Evolutionary conservation across 2,113 vertebrate genomes (phyloP), one percentile per base, ranked within the genome.

Genomic region (Eonycteris spelaea): DNA sequence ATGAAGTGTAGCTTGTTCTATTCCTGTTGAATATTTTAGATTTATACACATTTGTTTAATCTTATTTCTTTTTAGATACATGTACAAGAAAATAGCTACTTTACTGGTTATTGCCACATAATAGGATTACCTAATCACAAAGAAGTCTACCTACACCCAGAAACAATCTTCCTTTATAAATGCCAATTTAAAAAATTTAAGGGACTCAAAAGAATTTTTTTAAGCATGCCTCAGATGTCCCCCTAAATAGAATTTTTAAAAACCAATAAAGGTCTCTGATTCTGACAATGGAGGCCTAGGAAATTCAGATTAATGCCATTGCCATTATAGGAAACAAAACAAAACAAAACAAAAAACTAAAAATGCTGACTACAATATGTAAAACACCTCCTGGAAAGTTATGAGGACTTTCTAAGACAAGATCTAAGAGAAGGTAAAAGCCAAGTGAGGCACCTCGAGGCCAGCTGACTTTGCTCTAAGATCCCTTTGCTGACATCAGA

Each of bases 11-110:
- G 7, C 43, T 43, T 92, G 73, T 55, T 90, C 51, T 43, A 74
- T 71, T 75, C 79, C 18, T 73, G 33, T 16, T 91, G 57, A 82
- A 15, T 94, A 85, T 57, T 95, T 96, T 79, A 38, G 61, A 70
- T 65, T 84, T 53, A 45, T 38, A 79, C 5, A 63, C 21, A 89
- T 68, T 89, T 90, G 30, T 16, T 75, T 38, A 82, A 53, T 53
- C 30, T 53, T 40, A 55, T 26, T 45, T 86, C 16, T 86, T 94
- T 89, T 91, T 57, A 94, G 45, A 74, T 2, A 75, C 13, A 93
- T 33, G n/a, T 43, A 57, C 0, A 77, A 86, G 28, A 82, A 35
- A 84, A 73, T 86, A 48, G 7, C 84, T 61, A 78, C 14, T 68
- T 35, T 92, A 33, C 43, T 88, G 79, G 51, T 68, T 85, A 74